Percentiles rank a stretch among this genome's conserved stretches.
These are phyloP conservation scores for Ailuropoda melanoleuca DNA, from an alignment of 2,113 vertebrate species.

Conservation along the genomic window DNA sequence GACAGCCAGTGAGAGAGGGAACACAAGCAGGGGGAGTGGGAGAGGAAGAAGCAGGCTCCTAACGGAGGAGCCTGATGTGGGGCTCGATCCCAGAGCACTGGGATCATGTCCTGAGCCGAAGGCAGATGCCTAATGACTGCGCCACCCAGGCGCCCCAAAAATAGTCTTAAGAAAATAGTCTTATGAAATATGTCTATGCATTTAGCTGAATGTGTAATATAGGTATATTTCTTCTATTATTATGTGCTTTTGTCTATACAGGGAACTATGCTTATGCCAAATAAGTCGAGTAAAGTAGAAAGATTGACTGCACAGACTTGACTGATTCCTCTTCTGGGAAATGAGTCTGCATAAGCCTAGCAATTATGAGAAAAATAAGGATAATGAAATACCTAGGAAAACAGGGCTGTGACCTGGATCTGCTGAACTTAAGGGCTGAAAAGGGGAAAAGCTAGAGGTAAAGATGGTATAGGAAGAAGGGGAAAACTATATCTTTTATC, in stretches of 20 bases:
- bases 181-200: not conserved
- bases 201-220: not conserved
- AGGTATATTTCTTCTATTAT: not conserved
- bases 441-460: not conserved
- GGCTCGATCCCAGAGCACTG: too few relatives aligned
- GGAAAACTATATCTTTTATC: not conserved
- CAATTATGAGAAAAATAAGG: not conserved
- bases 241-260: not conserved
- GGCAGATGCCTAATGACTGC: too few relatives aligned
- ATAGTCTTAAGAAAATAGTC: not conserved
- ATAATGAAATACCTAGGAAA: not conserved
- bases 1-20: too few relatives aligned
- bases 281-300: not conserved
- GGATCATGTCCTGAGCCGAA: too few relatives aligned
- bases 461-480: not conserved
- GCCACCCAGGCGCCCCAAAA: too few relatives aligned
- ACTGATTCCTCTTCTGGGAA: slow-evolving; percentile 33
- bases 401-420: not conserved
- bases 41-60: too few relatives aligned
- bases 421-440: not conserved
- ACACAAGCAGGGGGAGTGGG: too few relatives aligned
- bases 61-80: too few relatives aligned
- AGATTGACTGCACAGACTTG: not conserved
- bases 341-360: not conserved
- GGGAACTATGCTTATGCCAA: not conserved